Percentiles rank a stretch among this genome's conserved stretches.
Evolutionary conservation across 2,888 invertebrate species (phyloP).

Genomic region (Gymnoscelis rufifasciata): DNA sequence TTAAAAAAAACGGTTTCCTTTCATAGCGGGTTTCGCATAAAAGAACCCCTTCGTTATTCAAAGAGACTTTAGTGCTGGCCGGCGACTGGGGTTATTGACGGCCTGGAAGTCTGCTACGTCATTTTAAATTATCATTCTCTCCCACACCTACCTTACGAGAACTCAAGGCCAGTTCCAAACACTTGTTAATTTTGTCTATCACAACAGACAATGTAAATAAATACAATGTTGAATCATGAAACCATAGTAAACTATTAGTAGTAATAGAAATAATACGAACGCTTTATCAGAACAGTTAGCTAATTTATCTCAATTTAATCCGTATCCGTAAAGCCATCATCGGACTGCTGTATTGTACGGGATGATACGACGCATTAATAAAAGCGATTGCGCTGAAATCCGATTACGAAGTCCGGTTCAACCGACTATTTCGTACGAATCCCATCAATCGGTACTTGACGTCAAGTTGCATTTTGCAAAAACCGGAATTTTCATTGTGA

Average conservation of each 20-base stretch:
- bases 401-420: constrained; percentile 43
- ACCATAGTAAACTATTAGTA: too few relatives aligned
- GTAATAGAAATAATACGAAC: background rate
- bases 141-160: constrained; percentile 8
- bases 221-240: too few relatives aligned
- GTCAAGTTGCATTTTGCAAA: constrained; percentile 28
- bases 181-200: too few relatives aligned
- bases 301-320: constrained; percentile 1
- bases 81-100: constrained; percentile 38
- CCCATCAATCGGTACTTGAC: constrained; percentile 37
- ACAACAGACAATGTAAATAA: too few relatives aligned
- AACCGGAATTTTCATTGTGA: constrained; percentile 26
- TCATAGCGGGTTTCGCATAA: constrained; percentile 58
- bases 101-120: constrained; percentile 30
- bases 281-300: background rate
- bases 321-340: background rate
- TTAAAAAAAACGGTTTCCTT: constrained; percentile 67
- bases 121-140: constrained; percentile 40
- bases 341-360: constrained; percentile 34
- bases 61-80: constrained; percentile 58
- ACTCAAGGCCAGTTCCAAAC: too few relatives aligned
- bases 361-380: constrained; percentile 39
- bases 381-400: constrained; percentile 46
- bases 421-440: constrained; percentile 40
- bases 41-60: constrained; percentile 70